Evolutionary conservation across 2,888 invertebrate genomes (phyloP).

Genomic region (Nomada fabriciana): DNA sequence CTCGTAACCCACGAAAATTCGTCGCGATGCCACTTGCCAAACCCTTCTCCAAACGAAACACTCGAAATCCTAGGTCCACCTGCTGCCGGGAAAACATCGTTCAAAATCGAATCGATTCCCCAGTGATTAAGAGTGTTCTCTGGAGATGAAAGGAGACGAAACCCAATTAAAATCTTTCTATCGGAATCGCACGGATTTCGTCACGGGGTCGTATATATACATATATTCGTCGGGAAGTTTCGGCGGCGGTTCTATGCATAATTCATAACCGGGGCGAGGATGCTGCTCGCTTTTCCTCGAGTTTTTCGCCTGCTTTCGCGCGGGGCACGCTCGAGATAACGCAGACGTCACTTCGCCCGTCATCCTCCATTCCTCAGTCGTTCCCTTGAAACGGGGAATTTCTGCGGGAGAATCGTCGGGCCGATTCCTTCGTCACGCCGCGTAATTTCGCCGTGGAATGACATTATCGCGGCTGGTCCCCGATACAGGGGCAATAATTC

Average conservation of each 20-base stretch:
- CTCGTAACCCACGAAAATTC: slow-evolving; percentile 36
- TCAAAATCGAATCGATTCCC: too few relatives aligned
- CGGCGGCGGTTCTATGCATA: slow-evolving; percentile 59
- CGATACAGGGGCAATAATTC: slow-evolving; percentile 70
- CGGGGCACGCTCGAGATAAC: slow-evolving; percentile 67
- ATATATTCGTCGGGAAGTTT: slow-evolving; percentile 51
- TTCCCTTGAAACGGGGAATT: slow-evolving; percentile 12
- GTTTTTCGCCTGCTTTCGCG: slow-evolving; percentile 31
- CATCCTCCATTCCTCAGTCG: slow-evolving; percentile 13
- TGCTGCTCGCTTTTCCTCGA: slow-evolving; percentile 31
- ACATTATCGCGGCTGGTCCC: slow-evolving; percentile 67
- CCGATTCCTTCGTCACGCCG: slow-evolving; percentile 54
- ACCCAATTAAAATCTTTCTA: slow-evolving; percentile 60
- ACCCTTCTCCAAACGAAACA: neutral
- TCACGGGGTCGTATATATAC: slow-evolving; percentile 25
- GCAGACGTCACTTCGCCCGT: slow-evolving; percentile 42
- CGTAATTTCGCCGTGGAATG: slow-evolving; percentile 66
- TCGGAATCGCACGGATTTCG: slow-evolving; percentile 47
- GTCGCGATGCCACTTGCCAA: slow-evolving; percentile 71
- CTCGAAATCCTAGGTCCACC: neutral
- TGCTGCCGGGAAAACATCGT: neutral
- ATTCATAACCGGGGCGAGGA: slow-evolving; percentile 53
- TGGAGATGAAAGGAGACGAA: neutral
- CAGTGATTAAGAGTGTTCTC: neutral
- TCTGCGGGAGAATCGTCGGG: slow-evolving; percentile 27